phyloP scores from a whole-genome alignment of 1,140 invertebrate species.

The Ips nitidus region DNA sequence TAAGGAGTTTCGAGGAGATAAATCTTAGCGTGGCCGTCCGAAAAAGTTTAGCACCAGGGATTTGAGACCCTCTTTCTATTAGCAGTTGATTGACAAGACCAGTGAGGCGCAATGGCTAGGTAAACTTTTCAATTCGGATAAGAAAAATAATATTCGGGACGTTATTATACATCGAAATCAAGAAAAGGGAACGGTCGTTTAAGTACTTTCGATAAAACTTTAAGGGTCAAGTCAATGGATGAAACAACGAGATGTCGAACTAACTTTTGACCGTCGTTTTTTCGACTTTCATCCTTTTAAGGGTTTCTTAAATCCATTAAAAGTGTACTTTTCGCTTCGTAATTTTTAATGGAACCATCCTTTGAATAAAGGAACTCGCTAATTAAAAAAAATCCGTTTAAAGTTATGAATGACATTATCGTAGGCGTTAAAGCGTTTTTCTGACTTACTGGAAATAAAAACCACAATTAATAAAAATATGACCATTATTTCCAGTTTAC shows the following conservation, averaged over 20 bases:
- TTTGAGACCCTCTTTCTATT: not conserved
- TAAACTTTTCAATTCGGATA: not conserved
- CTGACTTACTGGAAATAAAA: too few species aligned
- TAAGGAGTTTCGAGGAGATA: not conserved
- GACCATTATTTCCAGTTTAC: too few species aligned
- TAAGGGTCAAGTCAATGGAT: not conserved
- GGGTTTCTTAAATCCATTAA: constrained; percentile 21
- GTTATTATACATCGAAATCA: not conserved
- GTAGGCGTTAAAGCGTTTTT: too few species aligned
- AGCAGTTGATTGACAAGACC: not conserved
- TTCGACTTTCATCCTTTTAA: not conserved
- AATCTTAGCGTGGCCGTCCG: not conserved
- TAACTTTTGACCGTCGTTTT: constrained; percentile 5
- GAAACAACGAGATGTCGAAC: constrained; percentile 3
- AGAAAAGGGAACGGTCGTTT: not conserved
- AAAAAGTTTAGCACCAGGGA: not conserved
- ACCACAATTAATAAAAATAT: too few species aligned
- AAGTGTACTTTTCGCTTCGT: constrained; percentile 3
- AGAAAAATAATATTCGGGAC: constrained; percentile 2
- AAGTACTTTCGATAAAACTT: not conserved
- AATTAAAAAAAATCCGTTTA: constrained; percentile 27
- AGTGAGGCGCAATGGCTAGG: not conserved
- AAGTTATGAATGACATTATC: not conserved
- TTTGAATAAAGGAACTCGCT: constrained; percentile 12
- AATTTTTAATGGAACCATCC: constrained; percentile 17